Evolutionary conservation across 1,140 invertebrate genomes (phyloP), one percentile per base, ranked within the genome.

Genomic region (Drosophila jambulina): DNA sequence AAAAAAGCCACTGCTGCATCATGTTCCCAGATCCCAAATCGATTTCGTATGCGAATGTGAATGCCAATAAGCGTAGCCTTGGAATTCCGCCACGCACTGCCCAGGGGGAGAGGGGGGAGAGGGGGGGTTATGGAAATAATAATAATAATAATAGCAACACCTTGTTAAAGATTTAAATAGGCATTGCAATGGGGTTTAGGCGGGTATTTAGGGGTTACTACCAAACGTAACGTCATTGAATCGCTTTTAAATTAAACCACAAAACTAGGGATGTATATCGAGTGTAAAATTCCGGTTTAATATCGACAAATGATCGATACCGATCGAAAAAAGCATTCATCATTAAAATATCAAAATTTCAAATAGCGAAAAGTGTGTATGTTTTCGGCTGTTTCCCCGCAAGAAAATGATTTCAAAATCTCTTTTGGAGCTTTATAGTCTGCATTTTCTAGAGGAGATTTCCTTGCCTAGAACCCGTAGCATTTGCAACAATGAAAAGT

Each of bases 21-120:
- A 23, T 72, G 70, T 74, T 74, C 43, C 70, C 53, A 72, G 70
- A 72, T 72, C 53, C 70, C 27, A 72, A 72, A 72, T 72, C 70
- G 70, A 72, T 72, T 72, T 72, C 68, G 36, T 49, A 71, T 42
- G 67, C 67, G 29, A 70, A 57, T 72, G 34, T 34, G 54, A 56
- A 23, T 56, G 53, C 51, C 27, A 56, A 56, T 56, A 56, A 56
- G 34, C 63, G 68, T 69, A 72, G 45, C 70, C 70, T 74, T 74
- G 70, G 54, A 36, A 74, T 60, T 72, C 54, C 54, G 9, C 25
- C 67, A 70, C 67, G 51, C 65, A 57, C 64, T 46, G 21, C 4
- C 5, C 13, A 10, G 25, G 38, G n/a, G 48, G 38, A 19, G 9
- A 25, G 40, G 36, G 36, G 36, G 36, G 7, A 6, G 3, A 15